A percentile compares a stretch with the other conserved stretches of the same genome.
These are phyloP conservation scores for Scaptodrosophila lebanonensis DNA, from an alignment of 1,140 invertebrate species.

Conservation along the genomic window DNA sequence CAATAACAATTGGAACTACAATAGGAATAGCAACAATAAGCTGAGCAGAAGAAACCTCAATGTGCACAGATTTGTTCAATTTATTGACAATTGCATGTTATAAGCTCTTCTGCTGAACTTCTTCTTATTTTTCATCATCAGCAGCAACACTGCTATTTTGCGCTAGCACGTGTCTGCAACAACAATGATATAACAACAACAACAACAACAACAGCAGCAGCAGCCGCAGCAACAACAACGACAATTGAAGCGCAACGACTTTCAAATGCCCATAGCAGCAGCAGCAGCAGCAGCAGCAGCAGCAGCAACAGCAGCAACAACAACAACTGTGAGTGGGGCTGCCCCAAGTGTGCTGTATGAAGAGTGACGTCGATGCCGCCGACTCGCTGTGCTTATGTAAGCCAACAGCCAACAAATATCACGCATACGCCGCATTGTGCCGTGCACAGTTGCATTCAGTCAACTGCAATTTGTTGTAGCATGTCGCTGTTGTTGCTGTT, in stretches of 20 bases:
- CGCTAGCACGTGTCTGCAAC: conserved; percentile 1
- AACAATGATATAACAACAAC: conserved; percentile 14
- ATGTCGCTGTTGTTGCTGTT: conserved; percentile 4
- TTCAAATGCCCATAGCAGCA: conserved; percentile 14
- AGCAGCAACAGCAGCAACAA: conserved; percentile 6
- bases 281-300: neutral
- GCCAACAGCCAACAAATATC: conserved; percentile 36
- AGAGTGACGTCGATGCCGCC: conserved; percentile 7
- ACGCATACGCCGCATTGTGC: conserved; percentile 56
- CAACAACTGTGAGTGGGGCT: conserved; percentile 2
- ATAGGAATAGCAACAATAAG: neutral
- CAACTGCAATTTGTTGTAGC: conserved; percentile 47
- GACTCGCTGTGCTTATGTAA: conserved; percentile 2
- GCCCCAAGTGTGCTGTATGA: conserved; percentile 1
- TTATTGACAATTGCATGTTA: conserved; percentile 2
- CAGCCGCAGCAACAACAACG: conserved; percentile 29
- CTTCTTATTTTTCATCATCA: too few species aligned
- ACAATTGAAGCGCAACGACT: conserved; percentile 31
- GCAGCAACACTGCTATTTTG: too few species aligned
- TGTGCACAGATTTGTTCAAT: neutral
- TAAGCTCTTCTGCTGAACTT: too few species aligned
- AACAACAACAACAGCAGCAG: neutral
- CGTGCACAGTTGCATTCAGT: conserved; percentile 33
- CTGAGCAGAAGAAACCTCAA: conserved; percentile 1
- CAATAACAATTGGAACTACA: conserved; percentile 17